Conservation (phyloP, 35 echinoderm and acorn worm species). For the Amphiura filiformis region DNA sequence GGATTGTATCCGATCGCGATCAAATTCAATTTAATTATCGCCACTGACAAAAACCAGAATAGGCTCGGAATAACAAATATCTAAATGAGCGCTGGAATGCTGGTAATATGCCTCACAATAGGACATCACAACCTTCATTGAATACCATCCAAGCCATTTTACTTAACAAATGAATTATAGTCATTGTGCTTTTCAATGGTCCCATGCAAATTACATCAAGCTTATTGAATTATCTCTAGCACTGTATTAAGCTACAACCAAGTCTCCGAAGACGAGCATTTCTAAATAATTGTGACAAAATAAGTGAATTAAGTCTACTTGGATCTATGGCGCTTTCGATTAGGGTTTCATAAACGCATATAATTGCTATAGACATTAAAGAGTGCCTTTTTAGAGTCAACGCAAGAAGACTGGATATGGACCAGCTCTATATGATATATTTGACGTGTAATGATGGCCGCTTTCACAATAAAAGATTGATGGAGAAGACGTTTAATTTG, state of each 20-base stretch:
- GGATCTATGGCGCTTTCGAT: neutral
- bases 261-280: neutral
- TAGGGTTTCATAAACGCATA: neutral
- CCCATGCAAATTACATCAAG: neutral
- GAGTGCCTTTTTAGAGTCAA: neutral
- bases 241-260: neutral
- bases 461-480: neutral
- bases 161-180: neutral
- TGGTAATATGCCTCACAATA: neutral
- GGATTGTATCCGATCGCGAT: neutral
- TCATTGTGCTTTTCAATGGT: neutral
- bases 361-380: conserved; percentile 6
- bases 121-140: neutral
- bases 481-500: neutral
- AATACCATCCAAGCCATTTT: neutral
- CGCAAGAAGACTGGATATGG: neutral
- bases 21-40: neutral
- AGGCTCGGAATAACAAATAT: too few species aligned
- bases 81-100: conserved; percentile 1
- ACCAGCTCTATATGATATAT: conserved; percentile 3
- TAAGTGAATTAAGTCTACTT: conserved; percentile 9
- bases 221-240: neutral
- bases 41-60: neutral
- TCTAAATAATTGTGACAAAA: conserved; percentile 1
- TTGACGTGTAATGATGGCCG: neutral